phyloP scores from a whole-genome alignment of 2,797 vertebrate genomes.

The Yasuhikotakia modesta region DNA sequence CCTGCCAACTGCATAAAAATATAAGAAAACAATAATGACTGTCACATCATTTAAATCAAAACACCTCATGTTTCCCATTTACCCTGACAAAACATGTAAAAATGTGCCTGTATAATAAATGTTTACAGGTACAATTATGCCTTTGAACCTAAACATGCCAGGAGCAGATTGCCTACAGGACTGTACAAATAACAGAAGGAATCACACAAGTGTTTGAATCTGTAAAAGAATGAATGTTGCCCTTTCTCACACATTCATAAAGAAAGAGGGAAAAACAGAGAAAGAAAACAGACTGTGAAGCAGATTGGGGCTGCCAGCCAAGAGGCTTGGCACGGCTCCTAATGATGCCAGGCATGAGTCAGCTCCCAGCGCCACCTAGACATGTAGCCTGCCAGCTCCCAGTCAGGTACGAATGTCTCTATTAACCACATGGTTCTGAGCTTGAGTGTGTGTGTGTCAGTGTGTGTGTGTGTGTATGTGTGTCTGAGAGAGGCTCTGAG shows the following conservation, averaged over 20 bases:
- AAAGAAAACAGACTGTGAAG: conserved; percentile 48
- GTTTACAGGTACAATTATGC: conserved; percentile 1
- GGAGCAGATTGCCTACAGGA: conserved; percentile 7
- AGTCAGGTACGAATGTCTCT: conserved; percentile 98
- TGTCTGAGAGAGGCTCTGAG: conserved; percentile 51
- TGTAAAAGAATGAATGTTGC: conserved; percentile 26
- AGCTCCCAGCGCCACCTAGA: conserved; percentile 89
- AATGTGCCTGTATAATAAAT: background rate
- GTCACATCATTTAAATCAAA: background rate
- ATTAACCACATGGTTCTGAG: conserved; percentile 85
- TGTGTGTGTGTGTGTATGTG: conserved; percentile 69
- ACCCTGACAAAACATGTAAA: background rate
- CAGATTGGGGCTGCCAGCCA: conserved; percentile 83
- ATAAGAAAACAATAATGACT: background rate
- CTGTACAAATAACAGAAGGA: background rate
- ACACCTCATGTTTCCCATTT: background rate
- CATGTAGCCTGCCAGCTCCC: conserved; percentile 96
- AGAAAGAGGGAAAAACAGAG: conserved; percentile 36
- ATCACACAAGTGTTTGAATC: conserved; percentile 25
- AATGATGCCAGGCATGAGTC: conserved; percentile 95
- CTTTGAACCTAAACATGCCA: conserved; percentile 3
- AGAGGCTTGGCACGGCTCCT: conserved; percentile 92
- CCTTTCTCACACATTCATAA: conserved; percentile 19
- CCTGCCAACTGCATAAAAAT: background rate
- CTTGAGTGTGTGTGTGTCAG: conserved; percentile 72